Evolutionary conservation across 2,888 invertebrate species (phyloP).

Genomic region (Anorthoa munda): DNA sequence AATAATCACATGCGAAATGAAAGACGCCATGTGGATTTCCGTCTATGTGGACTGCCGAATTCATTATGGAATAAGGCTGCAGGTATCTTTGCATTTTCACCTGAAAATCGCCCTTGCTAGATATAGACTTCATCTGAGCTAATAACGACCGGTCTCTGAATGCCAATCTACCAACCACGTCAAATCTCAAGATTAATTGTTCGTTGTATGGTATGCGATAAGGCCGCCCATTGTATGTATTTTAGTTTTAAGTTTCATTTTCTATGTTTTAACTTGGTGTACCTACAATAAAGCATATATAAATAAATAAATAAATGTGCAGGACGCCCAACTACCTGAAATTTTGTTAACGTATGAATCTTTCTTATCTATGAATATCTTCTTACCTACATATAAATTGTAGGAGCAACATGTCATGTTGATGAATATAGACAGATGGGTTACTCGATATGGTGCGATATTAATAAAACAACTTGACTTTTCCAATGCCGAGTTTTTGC

Average conservation of each 20-base stretch:
- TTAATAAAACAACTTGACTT: slow-evolving; percentile 29
- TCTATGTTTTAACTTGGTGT: no score
- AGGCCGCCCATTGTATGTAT: no score
- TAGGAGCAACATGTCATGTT: not conserved
- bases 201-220: no score
- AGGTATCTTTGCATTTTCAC: not conserved
- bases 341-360: not conserved
- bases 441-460: not conserved
- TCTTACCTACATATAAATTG: not conserved
- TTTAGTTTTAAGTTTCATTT: no score
- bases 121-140: not conserved
- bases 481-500: slow-evolving; percentile 30
- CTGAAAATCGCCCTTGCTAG: not conserved
- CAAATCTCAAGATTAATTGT: not conserved
- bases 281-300: no score
- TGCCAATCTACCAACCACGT: not conserved
- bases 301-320: no score
- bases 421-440: not conserved
- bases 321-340: not conserved
- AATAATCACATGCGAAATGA: no score
- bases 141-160: not conserved
- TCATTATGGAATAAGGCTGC: no score
- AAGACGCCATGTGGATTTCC: no score
- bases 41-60: no score
- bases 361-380: no score